phyloP scores from a whole-genome alignment of 2,888 invertebrate genomes.

The Neoaliturus tenellus region DNA sequence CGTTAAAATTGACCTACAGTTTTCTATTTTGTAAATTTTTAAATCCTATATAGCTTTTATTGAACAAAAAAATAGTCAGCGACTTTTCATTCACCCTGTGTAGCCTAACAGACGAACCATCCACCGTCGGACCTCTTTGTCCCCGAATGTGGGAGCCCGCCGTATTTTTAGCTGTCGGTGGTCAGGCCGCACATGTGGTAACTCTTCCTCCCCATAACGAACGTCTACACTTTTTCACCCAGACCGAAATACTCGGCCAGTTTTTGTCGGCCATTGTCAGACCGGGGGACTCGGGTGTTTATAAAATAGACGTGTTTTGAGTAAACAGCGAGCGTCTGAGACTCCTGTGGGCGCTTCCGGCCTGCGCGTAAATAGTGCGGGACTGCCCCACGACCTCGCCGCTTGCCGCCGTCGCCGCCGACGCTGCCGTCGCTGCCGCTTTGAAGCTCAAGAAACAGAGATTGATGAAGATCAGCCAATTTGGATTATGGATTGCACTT shows the following conservation, averaged over 20 bases:
- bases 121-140: constrained; percentile 7
- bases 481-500: too few species aligned
- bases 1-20: too few species aligned
- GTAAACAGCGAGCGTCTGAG: constrained; percentile 29
- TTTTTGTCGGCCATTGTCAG: constrained; percentile 38
- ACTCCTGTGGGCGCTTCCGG: background rate
- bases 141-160: background rate
- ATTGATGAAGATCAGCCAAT: too few species aligned
- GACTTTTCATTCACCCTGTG: too few species aligned
- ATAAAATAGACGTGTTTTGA: constrained; percentile 49
- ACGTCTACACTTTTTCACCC: constrained; percentile 35
- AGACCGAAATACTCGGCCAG: constrained; percentile 27
- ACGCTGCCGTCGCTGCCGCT: too few species aligned
- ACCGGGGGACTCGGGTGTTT: constrained; percentile 27
- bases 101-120: background rate
- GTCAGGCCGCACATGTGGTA: constrained; percentile 53
- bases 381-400: background rate
- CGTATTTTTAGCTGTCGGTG: constrained; percentile 4
- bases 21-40: too few species aligned
- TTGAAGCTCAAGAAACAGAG: background rate
- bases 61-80: too few species aligned
- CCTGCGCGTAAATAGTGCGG: background rate
- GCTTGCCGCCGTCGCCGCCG: too few species aligned
- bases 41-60: too few species aligned
- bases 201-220: constrained; percentile 36